Base-by-base conservation (phyloP, 2,113 vertebrate genomes). In the Himantopus leucocephalus region DNA sequence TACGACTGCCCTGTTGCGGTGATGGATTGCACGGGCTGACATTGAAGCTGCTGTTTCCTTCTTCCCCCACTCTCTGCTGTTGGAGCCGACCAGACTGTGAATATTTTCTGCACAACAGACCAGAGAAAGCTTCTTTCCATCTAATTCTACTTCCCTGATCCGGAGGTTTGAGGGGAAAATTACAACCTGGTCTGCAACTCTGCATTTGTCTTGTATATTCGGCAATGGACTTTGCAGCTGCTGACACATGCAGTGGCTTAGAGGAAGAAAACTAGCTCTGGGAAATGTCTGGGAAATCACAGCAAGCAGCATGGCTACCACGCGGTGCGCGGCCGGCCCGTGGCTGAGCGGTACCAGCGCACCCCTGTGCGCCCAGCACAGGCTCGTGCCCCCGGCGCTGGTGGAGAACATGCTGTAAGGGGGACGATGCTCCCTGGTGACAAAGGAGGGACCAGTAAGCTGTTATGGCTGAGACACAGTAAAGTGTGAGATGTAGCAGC, bases 291-390 rank as follows among this genome's bases (percentile, higher is more conserved):
- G 77, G 52, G 39, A 68, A 27, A 68, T 58, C 41, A 48, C 10
- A 62, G 59, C 29, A 30, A 59, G 6, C 19, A 39, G n/a, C 26
- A 9, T 0, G 19, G 47, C 55, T n/a, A 3, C 17, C 29, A 7
- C 5, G 1, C 12, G 0, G 3, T 45, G 73, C 7, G 6, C 0
- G 12, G 35, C 48, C 2, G 4, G 58, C 50, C 80, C 37, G 2
- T 5, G 23, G 12, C 58, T 45, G 48, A 78, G 58, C 6, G 1
- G 26, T 27, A 56, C 56, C 0, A 0, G 35, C 7, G 37, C 26
- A 11, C 37, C 63, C 20, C 13, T 22, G 4, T 11, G 53, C 6
- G 19, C 21, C 37, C 47, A 22, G 47, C 47, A 9, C 47, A 22
- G 21, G 47, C 21, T 48, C 21, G 47, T 48, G 48, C 48, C 48